These are phyloP conservation scores for Wasmannia auropunctata DNA, from an alignment of 1,140 invertebrate genomes.

Conservation along the genomic window DNA sequence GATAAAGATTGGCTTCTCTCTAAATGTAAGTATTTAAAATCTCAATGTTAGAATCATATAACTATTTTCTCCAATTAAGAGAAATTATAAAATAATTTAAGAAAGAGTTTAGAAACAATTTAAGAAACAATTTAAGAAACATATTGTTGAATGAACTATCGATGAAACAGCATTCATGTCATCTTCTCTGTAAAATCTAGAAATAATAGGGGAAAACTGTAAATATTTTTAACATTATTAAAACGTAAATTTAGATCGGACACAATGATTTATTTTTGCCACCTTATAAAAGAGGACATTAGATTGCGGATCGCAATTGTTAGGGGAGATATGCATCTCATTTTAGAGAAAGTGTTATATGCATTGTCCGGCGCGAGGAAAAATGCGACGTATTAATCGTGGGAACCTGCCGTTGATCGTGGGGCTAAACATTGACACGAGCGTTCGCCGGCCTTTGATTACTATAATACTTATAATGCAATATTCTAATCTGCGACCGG, in stretches of 20 bases:
- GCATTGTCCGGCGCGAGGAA: conserved; percentile 3
- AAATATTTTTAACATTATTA: neutral
- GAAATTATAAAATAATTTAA: neutral
- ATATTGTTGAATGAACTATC: neutral
- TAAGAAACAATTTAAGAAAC: too few relatives aligned
- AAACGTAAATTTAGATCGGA: neutral
- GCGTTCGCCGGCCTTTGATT: conserved; percentile 9
- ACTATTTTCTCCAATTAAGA: neutral
- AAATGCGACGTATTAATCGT: conserved; percentile 46
- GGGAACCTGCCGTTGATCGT: conserved; percentile 41
- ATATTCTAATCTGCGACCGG: conserved; percentile 57
- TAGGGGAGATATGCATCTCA: conserved; percentile 23
- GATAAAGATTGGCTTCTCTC: neutral
- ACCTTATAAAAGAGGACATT: neutral
- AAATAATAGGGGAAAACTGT: neutral
- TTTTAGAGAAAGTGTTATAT: conserved; percentile 30
- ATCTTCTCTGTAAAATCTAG: neutral
- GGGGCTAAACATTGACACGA: conserved; percentile 51
- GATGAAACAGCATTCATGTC: neutral
- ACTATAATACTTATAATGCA: conserved; percentile 36
- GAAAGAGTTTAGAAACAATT: neutral
- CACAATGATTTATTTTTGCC: conserved; percentile 2
- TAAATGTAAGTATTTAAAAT: neutral
- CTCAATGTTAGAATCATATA: neutral
- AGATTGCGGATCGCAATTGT: neutral